These are phyloP conservation scores for Drosophila peninsularis DNA, from an alignment of 2,888 invertebrate species.

Conservation along the genomic window DNA sequence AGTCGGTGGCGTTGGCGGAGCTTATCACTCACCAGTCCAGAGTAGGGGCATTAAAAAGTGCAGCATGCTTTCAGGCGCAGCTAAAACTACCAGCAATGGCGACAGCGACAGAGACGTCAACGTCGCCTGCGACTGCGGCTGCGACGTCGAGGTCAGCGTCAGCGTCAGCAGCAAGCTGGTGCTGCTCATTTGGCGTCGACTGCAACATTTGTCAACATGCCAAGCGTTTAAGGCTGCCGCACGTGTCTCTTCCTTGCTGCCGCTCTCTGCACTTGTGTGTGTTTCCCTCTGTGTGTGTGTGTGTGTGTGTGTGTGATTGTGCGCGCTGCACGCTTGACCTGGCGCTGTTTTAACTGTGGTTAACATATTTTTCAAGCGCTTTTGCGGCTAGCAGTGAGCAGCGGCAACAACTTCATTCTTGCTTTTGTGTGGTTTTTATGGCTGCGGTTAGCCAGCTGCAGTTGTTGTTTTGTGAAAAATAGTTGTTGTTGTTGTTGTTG, in stretches of 20 bases:
- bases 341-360: conserved; percentile 78
- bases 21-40: conserved; percentile 63
- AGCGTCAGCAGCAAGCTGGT: conserved; percentile 59
- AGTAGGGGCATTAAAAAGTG: conserved; percentile 69
- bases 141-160: conserved; percentile 68
- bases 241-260: conserved; percentile 36
- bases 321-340: conserved; percentile 73
- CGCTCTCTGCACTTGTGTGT: conserved; percentile 25
- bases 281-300: conserved; percentile 12
- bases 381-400: conserved; percentile 73
- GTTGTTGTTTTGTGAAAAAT: conserved; percentile 39
- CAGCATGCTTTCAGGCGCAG: conserved; percentile 72
- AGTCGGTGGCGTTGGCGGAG: conserved; percentile 55
- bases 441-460: conserved; percentile 70
- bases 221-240: conserved; percentile 70
- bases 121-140: conserved; percentile 30
- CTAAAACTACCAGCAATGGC: conserved; percentile 61
- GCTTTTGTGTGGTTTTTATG: conserved; percentile 81
- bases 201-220: conserved; percentile 80
- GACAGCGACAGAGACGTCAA: conserved; percentile 11
- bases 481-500: conserved; percentile 27
- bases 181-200: conserved; percentile 75
- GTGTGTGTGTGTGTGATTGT: conserved; percentile 30
- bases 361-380: conserved; percentile 81
- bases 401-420: conserved; percentile 80